Base-by-base conservation (phyloP, 2,888 invertebrate genomes). In the Drosophila phalerata region DNA sequence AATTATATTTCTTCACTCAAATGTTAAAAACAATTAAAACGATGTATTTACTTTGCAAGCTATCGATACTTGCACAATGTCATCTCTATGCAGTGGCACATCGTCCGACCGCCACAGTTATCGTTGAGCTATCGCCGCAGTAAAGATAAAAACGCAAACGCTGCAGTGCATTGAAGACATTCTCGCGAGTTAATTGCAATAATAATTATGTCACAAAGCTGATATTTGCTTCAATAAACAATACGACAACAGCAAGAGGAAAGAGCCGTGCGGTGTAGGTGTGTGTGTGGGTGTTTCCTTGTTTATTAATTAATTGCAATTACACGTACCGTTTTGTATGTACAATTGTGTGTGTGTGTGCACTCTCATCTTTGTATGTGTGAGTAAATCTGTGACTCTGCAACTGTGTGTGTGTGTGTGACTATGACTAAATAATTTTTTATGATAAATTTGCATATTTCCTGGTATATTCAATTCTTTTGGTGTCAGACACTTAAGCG, bases 151-250 rank as follows among this genome's bases (percentile, higher is more conserved):
- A 76, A 66, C 66, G 77, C 66, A 76, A 77, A 79, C 77, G 77
- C 64, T 72, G 76, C 64, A 77, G 62, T 30, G 62, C 34, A 58
- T 51, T 60, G 38, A 40, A 57, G 38, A 49, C 52, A 79, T 77
- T 71, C 71, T 70, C 66, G 76, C 60, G 66, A 76, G 66, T 67
- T 76, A 69, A 80, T 73, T 80, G 69, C 61, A 80, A 55, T 64
- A 63, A 49, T 58, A 77, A 81, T 74, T 70, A 79, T 79, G 79
- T 81, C 77, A 78, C 78, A 81, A 73, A 81, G 78, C 65, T 81
- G 78, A 79, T 78, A 81, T 61, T 55, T 34, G 56, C 60, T 67
- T 19, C 62, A 77, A 66, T 49, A 60, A 75, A 30, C 53, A 61
- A 61, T n/a, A 70, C 47, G 60, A 48, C 47, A 63, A 48, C 45